Conservation (phyloP, 2,113 vertebrate species). For the Eptesicus fuscus region DNA sequence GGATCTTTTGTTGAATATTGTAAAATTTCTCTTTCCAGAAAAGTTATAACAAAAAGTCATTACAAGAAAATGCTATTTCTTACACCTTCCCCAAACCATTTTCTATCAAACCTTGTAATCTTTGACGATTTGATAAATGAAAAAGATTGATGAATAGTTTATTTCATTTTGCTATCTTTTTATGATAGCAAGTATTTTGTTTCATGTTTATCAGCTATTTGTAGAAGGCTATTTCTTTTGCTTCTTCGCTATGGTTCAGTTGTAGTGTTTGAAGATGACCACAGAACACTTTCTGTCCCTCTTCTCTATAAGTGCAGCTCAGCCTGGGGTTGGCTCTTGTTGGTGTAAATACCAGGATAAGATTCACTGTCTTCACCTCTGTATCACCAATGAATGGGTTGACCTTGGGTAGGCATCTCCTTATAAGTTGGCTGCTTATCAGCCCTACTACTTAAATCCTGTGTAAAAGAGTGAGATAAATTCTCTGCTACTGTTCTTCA, state of each 20-base stretch:
- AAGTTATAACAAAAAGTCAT: not conserved
- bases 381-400: not conserved
- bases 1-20: not conserved
- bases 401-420: not conserved
- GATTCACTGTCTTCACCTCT: not conserved
- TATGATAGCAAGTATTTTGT: not conserved
- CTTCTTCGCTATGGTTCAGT: not conserved
- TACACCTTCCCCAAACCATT: not conserved
- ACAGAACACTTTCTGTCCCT: not conserved
- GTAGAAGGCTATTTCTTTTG: not conserved
- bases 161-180: not conserved
- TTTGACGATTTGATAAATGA: not conserved
- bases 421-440: not conserved
- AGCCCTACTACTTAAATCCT: not conserved
- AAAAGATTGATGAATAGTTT: not conserved
- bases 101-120: not conserved
- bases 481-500: not conserved
- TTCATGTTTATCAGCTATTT: not conserved
- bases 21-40: not conserved
- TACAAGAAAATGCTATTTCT: constrained; percentile 3
- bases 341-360: not conserved
- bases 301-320: too few species aligned
- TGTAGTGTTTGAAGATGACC: not conserved
- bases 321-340: not conserved
- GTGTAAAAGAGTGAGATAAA: not conserved